Percentiles rank a stretch among this genome's conserved stretches.
phyloP scores from a whole-genome alignment of 1,140 invertebrate species.

The Grapholita molesta region DNA sequence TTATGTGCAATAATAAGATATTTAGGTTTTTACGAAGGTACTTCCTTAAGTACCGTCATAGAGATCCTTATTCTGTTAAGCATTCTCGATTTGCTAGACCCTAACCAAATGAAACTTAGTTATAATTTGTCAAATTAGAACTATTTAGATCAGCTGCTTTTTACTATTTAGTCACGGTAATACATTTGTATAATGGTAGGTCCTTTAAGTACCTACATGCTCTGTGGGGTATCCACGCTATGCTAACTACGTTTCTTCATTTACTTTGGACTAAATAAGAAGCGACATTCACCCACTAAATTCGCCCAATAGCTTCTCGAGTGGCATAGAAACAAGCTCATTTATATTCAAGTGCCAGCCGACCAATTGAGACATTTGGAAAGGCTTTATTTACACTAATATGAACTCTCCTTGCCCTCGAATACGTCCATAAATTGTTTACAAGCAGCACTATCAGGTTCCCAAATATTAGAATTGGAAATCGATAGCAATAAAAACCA shows the following conservation, averaged over 20 bases:
- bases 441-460: neutral
- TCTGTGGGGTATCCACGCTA: neutral
- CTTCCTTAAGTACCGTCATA: no score
- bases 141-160: no score
- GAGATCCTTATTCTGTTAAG: no score
- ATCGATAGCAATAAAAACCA: neutral
- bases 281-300: slow-evolving; percentile 8
- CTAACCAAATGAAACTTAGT: no score
- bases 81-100: no score
- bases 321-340: slow-evolving; percentile 1
- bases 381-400: slow-evolving; percentile 1
- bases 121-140: no score
- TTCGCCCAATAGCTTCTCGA: slow-evolving; percentile 2
- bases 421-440: neutral
- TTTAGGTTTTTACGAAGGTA: no score
- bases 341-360: slow-evolving; percentile 2
- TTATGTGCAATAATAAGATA: no score
- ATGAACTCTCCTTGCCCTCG: neutral
- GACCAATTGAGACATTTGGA: slow-evolving; percentile 8
- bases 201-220: no score
- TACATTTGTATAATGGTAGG: no score
- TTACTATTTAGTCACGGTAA: no score
- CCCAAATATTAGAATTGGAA: neutral
- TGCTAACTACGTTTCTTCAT: neutral
- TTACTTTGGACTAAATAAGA: neutral